A percentile compares a stretch with the other conserved stretches of the same genome.
phyloP scores from a whole-genome alignment of 2,888 invertebrate species.

The Parascotia fuliginaria region DNA sequence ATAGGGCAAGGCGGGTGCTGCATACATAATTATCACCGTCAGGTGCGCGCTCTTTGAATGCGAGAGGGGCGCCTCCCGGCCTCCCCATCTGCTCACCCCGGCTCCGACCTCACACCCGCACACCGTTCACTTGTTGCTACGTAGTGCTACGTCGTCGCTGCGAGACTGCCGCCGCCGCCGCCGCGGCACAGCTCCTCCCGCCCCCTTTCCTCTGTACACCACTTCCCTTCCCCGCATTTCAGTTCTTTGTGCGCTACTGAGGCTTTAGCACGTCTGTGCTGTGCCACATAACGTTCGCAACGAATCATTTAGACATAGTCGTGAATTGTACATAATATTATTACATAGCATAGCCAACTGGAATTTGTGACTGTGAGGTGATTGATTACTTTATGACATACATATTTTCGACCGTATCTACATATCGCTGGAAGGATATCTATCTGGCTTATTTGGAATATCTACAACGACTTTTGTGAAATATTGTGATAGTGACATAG shows the following conservation, averaged over 20 bases:
- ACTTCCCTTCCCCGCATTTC: slow-evolving; percentile 76
- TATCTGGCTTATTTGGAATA: slow-evolving; percentile 48
- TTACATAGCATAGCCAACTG: slow-evolving; percentile 63
- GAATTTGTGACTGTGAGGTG: slow-evolving; percentile 68
- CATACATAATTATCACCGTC: slow-evolving; percentile 66
- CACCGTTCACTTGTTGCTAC: slow-evolving; percentile 84
- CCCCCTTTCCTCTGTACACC: slow-evolving; percentile 60
- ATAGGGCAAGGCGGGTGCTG: slow-evolving; percentile 54
- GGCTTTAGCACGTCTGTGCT: slow-evolving; percentile 71
- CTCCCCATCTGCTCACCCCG: slow-evolving; percentile 55
- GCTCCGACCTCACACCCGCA: slow-evolving; percentile 62
- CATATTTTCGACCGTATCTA: slow-evolving; percentile 54
- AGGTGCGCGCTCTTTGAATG: slow-evolving; percentile 71
- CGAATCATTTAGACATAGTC: slow-evolving; percentile 61
- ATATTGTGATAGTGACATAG: slow-evolving; percentile 65
- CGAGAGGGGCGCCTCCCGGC: slow-evolving; percentile 56
- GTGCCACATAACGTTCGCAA: slow-evolving; percentile 60
- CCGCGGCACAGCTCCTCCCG: slow-evolving; percentile 68
- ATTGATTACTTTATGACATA: slow-evolving; percentile 65
- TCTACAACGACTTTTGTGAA: slow-evolving; percentile 49
- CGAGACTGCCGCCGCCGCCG: slow-evolving; percentile 78
- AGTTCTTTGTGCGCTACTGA: slow-evolving; percentile 83
- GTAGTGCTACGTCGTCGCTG: slow-evolving; percentile 73
- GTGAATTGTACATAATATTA: slow-evolving; percentile 52
- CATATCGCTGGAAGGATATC: slow-evolving; percentile 52